Conservation (phyloP, 2,113 vertebrate species). For the Chauna torquata region DNA sequence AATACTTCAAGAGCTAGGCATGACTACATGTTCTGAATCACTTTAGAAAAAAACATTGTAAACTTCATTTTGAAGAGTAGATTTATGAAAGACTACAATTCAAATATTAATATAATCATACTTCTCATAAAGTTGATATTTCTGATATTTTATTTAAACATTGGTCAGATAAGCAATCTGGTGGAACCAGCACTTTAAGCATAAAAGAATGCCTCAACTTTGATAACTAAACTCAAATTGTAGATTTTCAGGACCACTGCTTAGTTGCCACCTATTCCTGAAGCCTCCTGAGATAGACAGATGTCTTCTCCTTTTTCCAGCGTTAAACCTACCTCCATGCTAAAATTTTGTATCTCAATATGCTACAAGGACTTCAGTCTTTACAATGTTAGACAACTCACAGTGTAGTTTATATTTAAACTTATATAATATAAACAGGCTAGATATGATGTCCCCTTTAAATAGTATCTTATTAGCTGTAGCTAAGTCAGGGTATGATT, state of each 20-base stretch:
- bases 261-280: not conserved
- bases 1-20: not conserved
- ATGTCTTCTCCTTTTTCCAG: not conserved
- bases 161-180: not conserved
- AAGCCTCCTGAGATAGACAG: not conserved
- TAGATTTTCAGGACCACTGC: not conserved
- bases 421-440: not conserved
- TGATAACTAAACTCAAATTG: not conserved
- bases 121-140: not conserved
- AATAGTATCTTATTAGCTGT: not conserved
- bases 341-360: not conserved
- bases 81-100: not conserved
- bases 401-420: not conserved
- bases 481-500: not conserved
- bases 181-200: not conserved
- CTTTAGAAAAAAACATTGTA: not conserved
- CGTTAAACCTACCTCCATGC: not conserved
- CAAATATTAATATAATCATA: not conserved
- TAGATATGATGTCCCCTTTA: not conserved
- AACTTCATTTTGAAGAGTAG: not conserved
- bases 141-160: not conserved
- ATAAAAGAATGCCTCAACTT: not conserved
- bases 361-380: not conserved
- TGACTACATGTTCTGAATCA: not conserved
- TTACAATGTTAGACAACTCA: not conserved